phyloP scores from a whole-genome alignment of 2,888 invertebrate species.

The Brenthis ino region DNA sequence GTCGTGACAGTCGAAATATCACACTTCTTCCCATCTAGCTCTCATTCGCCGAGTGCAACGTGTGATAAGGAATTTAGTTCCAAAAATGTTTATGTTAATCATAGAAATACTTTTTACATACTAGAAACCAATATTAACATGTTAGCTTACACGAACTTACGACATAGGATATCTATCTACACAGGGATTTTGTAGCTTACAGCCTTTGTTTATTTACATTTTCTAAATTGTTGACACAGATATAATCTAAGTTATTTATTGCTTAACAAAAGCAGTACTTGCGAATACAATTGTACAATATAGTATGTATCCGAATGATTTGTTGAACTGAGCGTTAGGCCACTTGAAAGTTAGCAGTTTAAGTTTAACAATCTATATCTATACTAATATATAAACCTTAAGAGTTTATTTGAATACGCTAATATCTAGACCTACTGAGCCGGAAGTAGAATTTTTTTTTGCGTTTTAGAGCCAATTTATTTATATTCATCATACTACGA shows the following conservation, averaged over 20 bases:
- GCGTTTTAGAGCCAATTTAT: too few species aligned
- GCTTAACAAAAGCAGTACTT: slow-evolving; percentile 5
- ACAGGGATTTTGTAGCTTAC: neutral
- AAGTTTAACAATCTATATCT: too few species aligned
- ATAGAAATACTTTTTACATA: neutral
- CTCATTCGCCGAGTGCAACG: too few species aligned
- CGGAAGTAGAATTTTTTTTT: too few species aligned
- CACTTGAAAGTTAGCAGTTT: slow-evolving; percentile 22
- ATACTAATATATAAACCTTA: too few species aligned
- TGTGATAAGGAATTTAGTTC: too few species aligned
- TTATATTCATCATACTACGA: too few species aligned
- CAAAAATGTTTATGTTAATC: too few species aligned
- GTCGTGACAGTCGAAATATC: too few species aligned
- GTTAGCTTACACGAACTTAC: neutral
- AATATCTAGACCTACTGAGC: too few species aligned
- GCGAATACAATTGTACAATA: slow-evolving; percentile 14
- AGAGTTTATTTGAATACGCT: too few species aligned
- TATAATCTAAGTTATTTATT: slow-evolving; percentile 20
- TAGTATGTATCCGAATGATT: slow-evolving; percentile 20
- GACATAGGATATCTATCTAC: neutral
- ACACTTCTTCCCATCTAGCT: too few species aligned
- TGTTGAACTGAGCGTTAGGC: slow-evolving; percentile 17
- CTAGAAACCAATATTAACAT: neutral
- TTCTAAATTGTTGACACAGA: slow-evolving; percentile 15
- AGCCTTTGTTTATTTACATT: slow-evolving; percentile 10